These are phyloP conservation scores for Coregonus sp. DNA, from an alignment of 2,797 vertebrate genomes.

Conservation along the genomic window DNA sequence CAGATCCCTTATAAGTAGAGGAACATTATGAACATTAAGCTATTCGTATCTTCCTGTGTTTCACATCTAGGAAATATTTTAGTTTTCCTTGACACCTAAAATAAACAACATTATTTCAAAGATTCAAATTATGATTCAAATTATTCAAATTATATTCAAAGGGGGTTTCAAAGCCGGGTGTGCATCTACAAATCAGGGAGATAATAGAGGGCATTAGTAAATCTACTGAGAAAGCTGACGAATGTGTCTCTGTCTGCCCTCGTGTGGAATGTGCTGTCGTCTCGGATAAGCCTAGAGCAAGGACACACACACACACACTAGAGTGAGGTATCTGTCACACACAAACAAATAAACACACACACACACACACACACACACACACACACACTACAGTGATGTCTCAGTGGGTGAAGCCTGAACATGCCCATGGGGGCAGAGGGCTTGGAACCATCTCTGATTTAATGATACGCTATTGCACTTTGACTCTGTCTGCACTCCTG, in stretches of 20 bases:
- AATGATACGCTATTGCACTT: constrained; percentile 56
- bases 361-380: neutral
- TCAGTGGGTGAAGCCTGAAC: constrained; percentile 48
- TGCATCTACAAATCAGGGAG: constrained; percentile 9
- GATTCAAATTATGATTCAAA: no score
- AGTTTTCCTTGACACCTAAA: no score
- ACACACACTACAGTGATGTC: constrained; percentile 10
- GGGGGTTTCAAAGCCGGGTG: no score
- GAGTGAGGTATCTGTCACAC: no score
- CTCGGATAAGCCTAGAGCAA: constrained; percentile 46
- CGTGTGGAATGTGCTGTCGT: constrained; percentile 60
- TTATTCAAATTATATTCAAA: no score
- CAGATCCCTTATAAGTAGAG: no score
- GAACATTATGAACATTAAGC: no score
- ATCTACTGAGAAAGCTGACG: constrained; percentile 53
- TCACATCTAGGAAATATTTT: no score
- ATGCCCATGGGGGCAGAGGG: constrained; percentile 48
- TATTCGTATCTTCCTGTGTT: no score
- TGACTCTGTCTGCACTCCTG: constrained; percentile 45
- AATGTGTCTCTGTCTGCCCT: constrained; percentile 51
- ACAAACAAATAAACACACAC: constrained; percentile 16
- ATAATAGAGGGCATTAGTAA: constrained; percentile 52
- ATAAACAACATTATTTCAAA: no score
- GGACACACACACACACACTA: neutral
- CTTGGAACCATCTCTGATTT: constrained; percentile 53